Evolutionary conservation across 37 sponge, comb jelly and placozoan genomes (phyloP).

Genomic region (Theonella swinhoei): DNA sequence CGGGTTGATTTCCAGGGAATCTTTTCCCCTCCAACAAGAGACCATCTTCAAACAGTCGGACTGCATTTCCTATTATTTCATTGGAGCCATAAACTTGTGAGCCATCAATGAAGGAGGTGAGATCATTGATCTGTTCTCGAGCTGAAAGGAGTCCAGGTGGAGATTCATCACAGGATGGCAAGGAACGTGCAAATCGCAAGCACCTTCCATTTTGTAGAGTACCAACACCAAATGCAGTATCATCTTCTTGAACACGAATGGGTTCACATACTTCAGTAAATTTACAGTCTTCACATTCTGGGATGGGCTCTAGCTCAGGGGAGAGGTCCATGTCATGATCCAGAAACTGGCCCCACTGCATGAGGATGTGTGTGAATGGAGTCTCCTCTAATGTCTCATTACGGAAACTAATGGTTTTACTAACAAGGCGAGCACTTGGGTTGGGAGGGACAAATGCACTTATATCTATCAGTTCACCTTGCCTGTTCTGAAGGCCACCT

Average conservation of each 20-base stretch:
- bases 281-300: constrained; percentile 12
- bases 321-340: constrained; percentile 86
- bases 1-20: neutral
- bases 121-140: constrained; percentile 65
- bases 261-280: constrained; percentile 46
- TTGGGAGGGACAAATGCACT: constrained; percentile 67
- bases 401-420: constrained; percentile 9
- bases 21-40: neutral
- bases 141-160: neutral
- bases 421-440: constrained; percentile 85
- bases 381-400: constrained; percentile 45
- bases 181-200: constrained; percentile 30
- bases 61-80: neutral
- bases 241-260: constrained; percentile 43
- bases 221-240: constrained; percentile 17
- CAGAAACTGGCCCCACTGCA: constrained; percentile 95
- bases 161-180: constrained; percentile 5
- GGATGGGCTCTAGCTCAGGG: constrained; percentile 36
- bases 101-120: constrained; percentile 65
- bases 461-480: neutral
- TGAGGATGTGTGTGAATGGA: constrained; percentile 77
- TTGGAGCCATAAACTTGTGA: constrained; percentile 58
- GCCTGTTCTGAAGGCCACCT: constrained; percentile 62
- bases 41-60: constrained; percentile 11
- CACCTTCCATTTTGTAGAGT: constrained; percentile 14